Base-by-base conservation (phyloP, 2,888 invertebrate genomes). In the Athrips mouffetella region DNA sequence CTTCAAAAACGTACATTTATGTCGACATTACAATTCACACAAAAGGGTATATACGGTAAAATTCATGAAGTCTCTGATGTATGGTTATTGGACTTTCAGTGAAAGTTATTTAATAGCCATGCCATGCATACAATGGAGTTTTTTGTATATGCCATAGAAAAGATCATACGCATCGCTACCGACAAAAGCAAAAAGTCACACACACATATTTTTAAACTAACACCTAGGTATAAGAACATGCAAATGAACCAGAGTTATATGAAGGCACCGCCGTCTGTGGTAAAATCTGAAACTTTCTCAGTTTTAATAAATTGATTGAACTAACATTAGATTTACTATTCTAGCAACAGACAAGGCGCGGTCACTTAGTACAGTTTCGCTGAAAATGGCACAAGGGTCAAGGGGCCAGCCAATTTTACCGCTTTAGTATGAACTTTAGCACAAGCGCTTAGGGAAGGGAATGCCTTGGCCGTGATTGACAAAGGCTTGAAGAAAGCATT, bases 361-460 rank as follows among this genome's bases (percentile, higher is more conserved):
- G 73, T 67, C 69, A 63, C 41, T 52, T 51, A 58, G 50, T 52
- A 52, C 57, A 56, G 71, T 76, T 76, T 8, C 68, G 58, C 63
- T 60, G 65, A 63, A 76, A 81, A 80, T 74, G 70, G 70, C 77
- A 73, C 67, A 67, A 67, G 77, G 67, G 54, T 60, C 58, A 57
- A 58, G 60, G 60, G 65, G 58, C 59, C 49, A 48, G 11, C 44
- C n/a, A 16, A 37, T 11, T 20, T 20, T 20, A 16, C n/a, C 20
- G 18, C 8, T 20, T 2, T 27, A 27, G 3, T n/a, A 37, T 37
- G 37, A 37, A 18, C 18, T 37, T 20, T 37, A 20, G 1, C 20
- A 8, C 20, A 6, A 37, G 11, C n/a, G 37, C 37, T 37, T 37
- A 37, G 21, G 20, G 37, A 18, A n/a, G 18, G 18, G 11, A 37